Percentiles rank a stretch among this genome's conserved stretches.
Conservation (phyloP, 1,140 invertebrate species). For the Lucilia sericata region DNA sequence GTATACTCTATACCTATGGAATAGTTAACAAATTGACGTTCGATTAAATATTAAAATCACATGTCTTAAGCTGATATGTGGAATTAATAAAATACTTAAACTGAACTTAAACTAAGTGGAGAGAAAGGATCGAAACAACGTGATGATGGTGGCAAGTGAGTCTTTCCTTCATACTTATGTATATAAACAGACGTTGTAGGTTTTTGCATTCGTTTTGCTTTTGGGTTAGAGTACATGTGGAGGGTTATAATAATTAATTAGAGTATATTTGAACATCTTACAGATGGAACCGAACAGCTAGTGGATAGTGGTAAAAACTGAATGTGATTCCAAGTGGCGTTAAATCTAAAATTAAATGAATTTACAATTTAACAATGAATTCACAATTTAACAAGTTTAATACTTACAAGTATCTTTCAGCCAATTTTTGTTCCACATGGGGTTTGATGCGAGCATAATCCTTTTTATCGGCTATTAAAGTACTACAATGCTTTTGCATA, state of each 20-base stretch:
- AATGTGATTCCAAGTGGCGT: slow-evolving; percentile 66
- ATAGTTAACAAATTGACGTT: slow-evolving; percentile 33
- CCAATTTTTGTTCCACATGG: slow-evolving; percentile 61
- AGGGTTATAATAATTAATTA: slow-evolving; percentile 39
- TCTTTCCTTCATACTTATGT: not conserved
- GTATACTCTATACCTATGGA: slow-evolving; percentile 20
- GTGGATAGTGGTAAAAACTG: slow-evolving; percentile 63
- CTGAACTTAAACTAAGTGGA: not conserved
- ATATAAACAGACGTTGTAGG: no score
- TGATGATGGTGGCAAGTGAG: slow-evolving; percentile 4
- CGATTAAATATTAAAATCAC: not conserved
- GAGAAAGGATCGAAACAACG: not conserved
- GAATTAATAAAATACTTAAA: slow-evolving; percentile 14
- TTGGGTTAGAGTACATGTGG: not conserved
- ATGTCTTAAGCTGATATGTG: not conserved
- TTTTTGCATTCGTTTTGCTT: not conserved
- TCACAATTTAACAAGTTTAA: no score
- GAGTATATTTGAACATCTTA: slow-evolving; percentile 61
- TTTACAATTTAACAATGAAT: slow-evolving; percentile 28
- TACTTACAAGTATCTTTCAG: slow-evolving; percentile 63
- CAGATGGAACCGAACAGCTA: slow-evolving; percentile 57
- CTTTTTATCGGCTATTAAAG: slow-evolving; percentile 60
- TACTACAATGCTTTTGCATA: slow-evolving; percentile 66
- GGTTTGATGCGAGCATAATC: slow-evolving; percentile 65
- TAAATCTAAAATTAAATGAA: slow-evolving; percentile 56